These are phyloP conservation scores for Anolis sagrei DNA, from an alignment of 2,113 vertebrate genomes.

Conservation along the genomic window DNA sequence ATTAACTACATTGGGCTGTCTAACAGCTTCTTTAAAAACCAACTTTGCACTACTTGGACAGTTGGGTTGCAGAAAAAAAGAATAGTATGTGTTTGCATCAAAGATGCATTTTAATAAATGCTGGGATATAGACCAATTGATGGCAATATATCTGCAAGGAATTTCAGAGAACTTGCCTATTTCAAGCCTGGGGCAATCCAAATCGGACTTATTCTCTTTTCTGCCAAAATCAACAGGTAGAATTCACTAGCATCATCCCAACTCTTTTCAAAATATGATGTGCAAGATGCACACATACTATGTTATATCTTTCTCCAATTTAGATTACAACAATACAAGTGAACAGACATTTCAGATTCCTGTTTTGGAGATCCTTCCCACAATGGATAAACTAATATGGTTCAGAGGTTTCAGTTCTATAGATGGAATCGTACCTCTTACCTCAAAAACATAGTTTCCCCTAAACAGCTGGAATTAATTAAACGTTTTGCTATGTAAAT, in stretches of 20 bases:
- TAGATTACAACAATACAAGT: constrained; percentile 8
- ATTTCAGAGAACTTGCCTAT: not conserved
- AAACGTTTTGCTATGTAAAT: not conserved
- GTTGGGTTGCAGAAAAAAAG: not conserved
- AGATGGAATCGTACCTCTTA: not conserved
- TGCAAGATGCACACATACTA: not conserved
- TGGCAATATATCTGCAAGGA: not conserved
- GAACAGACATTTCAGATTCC: constrained; percentile 24
- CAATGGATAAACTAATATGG: not conserved
- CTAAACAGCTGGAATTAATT: not conserved
- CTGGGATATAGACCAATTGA: not conserved
- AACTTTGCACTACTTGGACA: accelerated
- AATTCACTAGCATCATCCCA: not conserved
- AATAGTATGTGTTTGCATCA: not conserved
- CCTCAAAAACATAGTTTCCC: not conserved
- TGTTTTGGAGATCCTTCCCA: not conserved
- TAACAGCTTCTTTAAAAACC: not conserved
- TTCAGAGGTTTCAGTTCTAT: not conserved
- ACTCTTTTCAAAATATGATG: not conserved
- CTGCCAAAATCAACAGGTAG: not conserved
- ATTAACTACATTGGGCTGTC: accelerated
- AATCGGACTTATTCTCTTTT: not conserved
- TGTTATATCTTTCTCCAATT: not conserved
- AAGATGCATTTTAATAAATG: not conserved
- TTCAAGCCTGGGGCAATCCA: not conserved